Percentiles rank a stretch among this genome's conserved stretches.
phyloP scores from a whole-genome alignment of 2,888 invertebrate species.

The Dinocampus coccinellae region DNA sequence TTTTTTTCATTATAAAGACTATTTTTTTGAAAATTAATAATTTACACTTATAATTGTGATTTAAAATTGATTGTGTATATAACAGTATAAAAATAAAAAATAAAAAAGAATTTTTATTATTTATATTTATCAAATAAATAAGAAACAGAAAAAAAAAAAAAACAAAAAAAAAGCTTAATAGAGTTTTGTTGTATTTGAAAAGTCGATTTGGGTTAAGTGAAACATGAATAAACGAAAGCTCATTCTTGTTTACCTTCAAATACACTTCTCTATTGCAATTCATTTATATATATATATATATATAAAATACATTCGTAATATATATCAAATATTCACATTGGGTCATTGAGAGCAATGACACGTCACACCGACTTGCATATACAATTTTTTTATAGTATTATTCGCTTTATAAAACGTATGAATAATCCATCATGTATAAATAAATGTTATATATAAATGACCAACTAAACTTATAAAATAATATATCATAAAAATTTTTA shows the following conservation, averaged over 20 bases:
- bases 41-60: neutral
- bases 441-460: no score
- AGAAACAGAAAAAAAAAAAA: no score
- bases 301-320: neutral
- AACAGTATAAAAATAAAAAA: no score
- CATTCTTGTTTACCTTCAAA: slow-evolving; percentile 6
- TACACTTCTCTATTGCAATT: slow-evolving; percentile 19
- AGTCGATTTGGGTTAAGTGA: slow-evolving; percentile 34
- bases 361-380: neutral
- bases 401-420: neutral
- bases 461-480: no score
- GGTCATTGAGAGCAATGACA: slow-evolving; percentile 12
- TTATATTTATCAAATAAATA: no score
- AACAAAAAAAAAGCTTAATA: slow-evolving; percentile 17
- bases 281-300: neutral
- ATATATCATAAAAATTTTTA: no score
- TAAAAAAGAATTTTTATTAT: no score
- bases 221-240: slow-evolving; percentile 34
- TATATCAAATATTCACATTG: slow-evolving; percentile 26
- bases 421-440: neutral
- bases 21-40: no score
- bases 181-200: slow-evolving; percentile 1
- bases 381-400: neutral
- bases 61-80: neutral
- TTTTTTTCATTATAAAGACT: neutral